Evolutionary conservation across 2,888 invertebrate species (phyloP).

Genomic region (Schizaphis graminum): DNA sequence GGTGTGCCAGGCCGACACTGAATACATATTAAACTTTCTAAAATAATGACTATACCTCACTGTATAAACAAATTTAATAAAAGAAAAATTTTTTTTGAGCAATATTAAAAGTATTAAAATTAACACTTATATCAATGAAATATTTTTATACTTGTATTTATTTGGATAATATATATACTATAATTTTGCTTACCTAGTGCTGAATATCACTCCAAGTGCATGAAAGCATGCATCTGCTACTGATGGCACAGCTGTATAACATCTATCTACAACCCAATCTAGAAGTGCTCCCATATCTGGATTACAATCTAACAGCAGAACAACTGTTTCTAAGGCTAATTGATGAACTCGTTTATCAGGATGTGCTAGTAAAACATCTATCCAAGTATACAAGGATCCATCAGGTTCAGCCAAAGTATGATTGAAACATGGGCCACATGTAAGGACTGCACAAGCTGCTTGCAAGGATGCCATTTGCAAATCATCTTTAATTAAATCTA

Average conservation of each 20-base stretch:
- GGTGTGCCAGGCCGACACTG: no score
- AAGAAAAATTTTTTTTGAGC: background rate
- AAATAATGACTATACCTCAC: background rate
- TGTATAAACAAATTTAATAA: no score
- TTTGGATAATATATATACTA: background rate
- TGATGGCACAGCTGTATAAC: conserved; percentile 91
- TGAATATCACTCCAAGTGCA: conserved; percentile 95
- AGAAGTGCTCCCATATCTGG: conserved; percentile 90
- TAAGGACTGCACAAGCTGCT: conserved; percentile 96
- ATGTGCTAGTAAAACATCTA: conserved; percentile 90
- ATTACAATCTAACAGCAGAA: conserved; percentile 93
- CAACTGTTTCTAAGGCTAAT: conserved; percentile 93
- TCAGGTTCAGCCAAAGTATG: conserved; percentile 84
- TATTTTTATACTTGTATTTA: background rate
- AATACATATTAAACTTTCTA: background rate
- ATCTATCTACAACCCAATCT: conserved; percentile 98
- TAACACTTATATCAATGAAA: background rate
- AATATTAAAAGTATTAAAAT: background rate
- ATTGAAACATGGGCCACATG: conserved; percentile 96
- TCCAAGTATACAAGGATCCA: conserved; percentile 92
- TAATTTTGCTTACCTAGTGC: conserved; percentile 81
- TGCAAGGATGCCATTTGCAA: conserved; percentile 79
- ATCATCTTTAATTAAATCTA: conserved; percentile 74
- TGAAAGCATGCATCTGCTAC: conserved; percentile 97
- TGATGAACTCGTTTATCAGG: conserved; percentile 87